Evolutionary conservation across 2,888 invertebrate species (phyloP).

Genomic region (Calliopum simillimum): DNA sequence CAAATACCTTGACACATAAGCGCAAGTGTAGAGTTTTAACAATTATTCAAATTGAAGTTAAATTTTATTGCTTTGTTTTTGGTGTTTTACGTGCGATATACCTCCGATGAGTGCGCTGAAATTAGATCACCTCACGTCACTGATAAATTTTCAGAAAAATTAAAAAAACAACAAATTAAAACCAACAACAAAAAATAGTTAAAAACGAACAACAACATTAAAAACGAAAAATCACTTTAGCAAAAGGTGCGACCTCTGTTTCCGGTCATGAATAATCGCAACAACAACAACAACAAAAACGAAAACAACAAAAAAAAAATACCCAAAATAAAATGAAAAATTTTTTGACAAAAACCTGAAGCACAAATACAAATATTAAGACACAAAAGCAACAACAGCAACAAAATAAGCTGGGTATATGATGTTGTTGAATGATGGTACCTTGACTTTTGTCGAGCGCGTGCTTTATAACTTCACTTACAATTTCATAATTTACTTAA

Average conservation of each 20-base stretch:
- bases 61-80: too few species aligned
- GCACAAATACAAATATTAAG: background rate
- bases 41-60: too few species aligned
- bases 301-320: background rate
- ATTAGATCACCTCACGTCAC: constrained; percentile 10
- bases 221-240: constrained; percentile 7
- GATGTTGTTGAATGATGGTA: background rate
- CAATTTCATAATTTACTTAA: too few species aligned
- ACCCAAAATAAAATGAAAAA: too few species aligned
- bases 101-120: background rate
- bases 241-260: constrained; percentile 25
- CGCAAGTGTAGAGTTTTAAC: too few species aligned
- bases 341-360: background rate
- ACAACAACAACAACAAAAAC: background rate
- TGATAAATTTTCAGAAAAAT: constrained; percentile 3
- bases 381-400: background rate
- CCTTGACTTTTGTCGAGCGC: too few species aligned
- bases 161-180: background rate
- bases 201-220: background rate
- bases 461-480: too few species aligned
- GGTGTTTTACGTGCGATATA: too few species aligned
- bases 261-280: constrained; percentile 24
- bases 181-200: background rate
- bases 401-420: background rate
- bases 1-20: too few species aligned